These are phyloP conservation scores for Takifugu bimaculatus DNA, from an alignment of 2,113 vertebrate genomes.

Conservation along the genomic window DNA sequence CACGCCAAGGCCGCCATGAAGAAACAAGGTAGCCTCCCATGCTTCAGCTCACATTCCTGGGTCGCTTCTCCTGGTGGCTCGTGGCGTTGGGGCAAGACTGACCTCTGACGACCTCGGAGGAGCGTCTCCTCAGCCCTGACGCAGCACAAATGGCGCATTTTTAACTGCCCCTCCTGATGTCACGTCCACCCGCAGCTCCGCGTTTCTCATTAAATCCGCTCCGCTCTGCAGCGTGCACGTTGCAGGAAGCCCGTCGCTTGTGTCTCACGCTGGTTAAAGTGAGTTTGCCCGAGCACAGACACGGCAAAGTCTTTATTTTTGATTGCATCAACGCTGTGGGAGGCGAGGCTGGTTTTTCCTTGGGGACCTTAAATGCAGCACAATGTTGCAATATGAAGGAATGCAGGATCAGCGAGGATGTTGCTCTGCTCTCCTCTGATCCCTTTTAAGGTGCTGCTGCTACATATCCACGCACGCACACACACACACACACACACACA, in stretches of 20 bases:
- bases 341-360: background rate
- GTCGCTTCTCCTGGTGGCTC: too few species aligned
- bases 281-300: too few species aligned
- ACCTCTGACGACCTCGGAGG: background rate
- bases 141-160: slow-evolving; percentile 12
- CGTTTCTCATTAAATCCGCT: slow-evolving; percentile 3
- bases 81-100: background rate
- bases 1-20: slow-evolving; percentile 89
- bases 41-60: too few species aligned
- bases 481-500: slow-evolving; percentile 4
- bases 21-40: slow-evolving; percentile 75
- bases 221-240: slow-evolving; percentile 1
- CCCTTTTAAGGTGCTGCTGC: slow-evolving; percentile 65
- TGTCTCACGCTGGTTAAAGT: too few species aligned
- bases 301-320: too few species aligned
- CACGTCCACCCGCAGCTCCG: background rate
- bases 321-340: too few species aligned
- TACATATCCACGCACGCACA: slow-evolving; percentile 21
- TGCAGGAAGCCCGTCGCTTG: background rate
- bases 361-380: background rate
- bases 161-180: slow-evolving; percentile 14
- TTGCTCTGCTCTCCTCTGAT: slow-evolving; percentile 28
- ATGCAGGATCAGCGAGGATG: slow-evolving; percentile 23
- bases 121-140: slow-evolving; percentile 15
- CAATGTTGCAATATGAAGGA: slow-evolving; percentile 36